Percentiles rank a stretch among this genome's conserved stretches.
phyloP scores from a whole-genome alignment of 2,113 vertebrate species.

The Saguinus imperator region DNA sequence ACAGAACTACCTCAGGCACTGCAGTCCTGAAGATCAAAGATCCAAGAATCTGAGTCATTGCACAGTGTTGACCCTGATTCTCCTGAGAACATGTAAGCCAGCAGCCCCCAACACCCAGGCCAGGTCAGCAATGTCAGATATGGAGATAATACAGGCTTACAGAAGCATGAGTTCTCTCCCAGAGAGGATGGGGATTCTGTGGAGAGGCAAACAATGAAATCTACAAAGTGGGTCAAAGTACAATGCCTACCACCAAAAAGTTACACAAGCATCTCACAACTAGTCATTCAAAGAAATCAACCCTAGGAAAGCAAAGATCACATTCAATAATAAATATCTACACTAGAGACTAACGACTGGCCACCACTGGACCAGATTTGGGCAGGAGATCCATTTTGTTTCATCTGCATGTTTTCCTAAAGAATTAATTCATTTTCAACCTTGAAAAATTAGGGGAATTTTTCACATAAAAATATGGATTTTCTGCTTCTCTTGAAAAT shows the following conservation, averaged over 20 bases:
- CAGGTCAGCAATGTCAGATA: not conserved
- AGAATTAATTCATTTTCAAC: not conserved
- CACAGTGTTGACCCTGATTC: not conserved
- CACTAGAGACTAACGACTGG: not conserved
- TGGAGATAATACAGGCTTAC: not conserved
- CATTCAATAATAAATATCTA: not conserved
- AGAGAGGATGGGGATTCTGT: not conserved
- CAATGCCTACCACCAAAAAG: not conserved
- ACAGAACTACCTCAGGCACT: not conserved
- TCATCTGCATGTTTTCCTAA: not conserved
- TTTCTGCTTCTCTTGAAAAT: constrained; percentile 1
- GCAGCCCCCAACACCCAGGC: not conserved
- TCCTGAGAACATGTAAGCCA: not conserved
- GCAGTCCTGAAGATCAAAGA: not conserved
- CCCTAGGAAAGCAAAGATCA: not conserved
- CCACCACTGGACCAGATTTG: not conserved
- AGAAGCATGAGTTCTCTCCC: not conserved
- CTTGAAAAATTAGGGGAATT: not conserved
- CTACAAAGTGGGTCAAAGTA: not conserved
- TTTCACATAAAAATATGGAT: not conserved
- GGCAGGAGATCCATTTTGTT: not conserved
- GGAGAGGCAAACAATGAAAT: not conserved
- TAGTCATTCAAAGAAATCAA: not conserved
- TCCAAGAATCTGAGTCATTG: not conserved
- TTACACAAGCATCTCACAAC: not conserved